These are phyloP conservation scores for Philotrypesis tridentata DNA, from an alignment of 1,140 invertebrate genomes.

Conservation along the genomic window DNA sequence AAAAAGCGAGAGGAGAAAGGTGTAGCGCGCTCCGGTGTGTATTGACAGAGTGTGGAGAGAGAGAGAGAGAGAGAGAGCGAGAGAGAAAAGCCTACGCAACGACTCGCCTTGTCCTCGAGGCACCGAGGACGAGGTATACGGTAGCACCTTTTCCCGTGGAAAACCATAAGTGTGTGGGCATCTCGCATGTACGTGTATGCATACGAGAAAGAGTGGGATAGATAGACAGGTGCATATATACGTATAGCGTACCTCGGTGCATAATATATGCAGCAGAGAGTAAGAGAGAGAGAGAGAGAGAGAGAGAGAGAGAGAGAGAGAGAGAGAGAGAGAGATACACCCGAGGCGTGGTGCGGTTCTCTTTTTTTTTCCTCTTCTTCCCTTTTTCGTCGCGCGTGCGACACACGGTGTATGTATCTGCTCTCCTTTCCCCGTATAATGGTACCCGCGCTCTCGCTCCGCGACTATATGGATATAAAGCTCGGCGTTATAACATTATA, in stretches of 20 bases:
- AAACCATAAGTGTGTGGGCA: conserved; percentile 3
- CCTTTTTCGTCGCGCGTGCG: conserved; percentile 51
- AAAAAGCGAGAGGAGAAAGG: conserved; percentile 47
- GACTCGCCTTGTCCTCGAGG: conserved; percentile 59
- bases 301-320: no score
- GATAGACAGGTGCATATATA: conserved; percentile 42
- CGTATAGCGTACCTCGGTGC: conserved; percentile 53
- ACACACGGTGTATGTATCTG: conserved; percentile 52
- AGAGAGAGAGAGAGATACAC: no score
- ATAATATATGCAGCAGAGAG: conserved; percentile 51
- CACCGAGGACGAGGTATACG: conserved; percentile 52
- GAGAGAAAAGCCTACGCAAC: conserved; percentile 54
- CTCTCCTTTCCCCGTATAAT: conserved; percentile 62
- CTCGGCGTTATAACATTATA: background rate
- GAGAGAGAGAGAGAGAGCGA: no score
- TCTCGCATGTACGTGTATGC: conserved; percentile 8
- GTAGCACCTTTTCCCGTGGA: conserved; percentile 49
- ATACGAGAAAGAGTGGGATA: conserved; percentile 28
- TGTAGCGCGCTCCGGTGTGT: conserved; percentile 42
- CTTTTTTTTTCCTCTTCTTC: conserved; percentile 57
- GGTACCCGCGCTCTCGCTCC: conserved; percentile 43
- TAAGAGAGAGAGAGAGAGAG: no score
- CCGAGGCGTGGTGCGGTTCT: conserved; percentile 61
- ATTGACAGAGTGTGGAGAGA: conserved; percentile 24
- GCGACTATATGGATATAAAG: conserved; percentile 34